These are phyloP conservation scores for Talpa occidentalis DNA, from an alignment of 2,113 vertebrate genomes.

Conservation along the genomic window DNA sequence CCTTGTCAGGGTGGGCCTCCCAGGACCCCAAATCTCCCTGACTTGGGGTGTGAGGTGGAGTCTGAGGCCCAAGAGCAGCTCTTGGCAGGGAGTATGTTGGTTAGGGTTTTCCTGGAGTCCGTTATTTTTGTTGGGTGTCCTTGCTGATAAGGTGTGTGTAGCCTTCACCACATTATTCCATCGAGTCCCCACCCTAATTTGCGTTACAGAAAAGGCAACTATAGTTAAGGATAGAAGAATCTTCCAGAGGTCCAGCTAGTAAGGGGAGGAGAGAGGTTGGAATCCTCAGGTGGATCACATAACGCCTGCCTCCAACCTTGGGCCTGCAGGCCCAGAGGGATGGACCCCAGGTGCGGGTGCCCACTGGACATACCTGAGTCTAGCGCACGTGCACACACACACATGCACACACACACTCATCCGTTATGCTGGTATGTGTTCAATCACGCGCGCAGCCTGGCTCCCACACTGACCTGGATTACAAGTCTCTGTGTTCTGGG, in stretches of 20 bases:
- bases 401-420: accelerated
- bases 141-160: accelerated
- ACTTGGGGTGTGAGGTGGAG: not conserved
- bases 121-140: not conserved
- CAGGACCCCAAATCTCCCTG: accelerated
- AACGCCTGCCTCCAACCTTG: not conserved
- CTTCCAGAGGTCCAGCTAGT: not conserved
- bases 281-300: not conserved
- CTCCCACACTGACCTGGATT: accelerated
- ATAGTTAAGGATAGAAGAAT: not conserved
- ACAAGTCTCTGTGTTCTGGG: not conserved
- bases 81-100: not conserved
- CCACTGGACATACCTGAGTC: accelerated
- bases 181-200: not conserved
- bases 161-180: not conserved
- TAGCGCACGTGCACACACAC: accelerated
- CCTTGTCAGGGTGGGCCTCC: not conserved
- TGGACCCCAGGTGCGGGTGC: not conserved
- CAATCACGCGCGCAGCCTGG: accelerated
- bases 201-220: not conserved
- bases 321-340: not conserved
- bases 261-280: too few species aligned
- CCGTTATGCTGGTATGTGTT: accelerated
- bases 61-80: not conserved
- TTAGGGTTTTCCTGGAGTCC: accelerated